These are phyloP conservation scores for Tragelaphus scriptus DNA, from an alignment of 2,113 vertebrate genomes.

Conservation along the genomic window DNA sequence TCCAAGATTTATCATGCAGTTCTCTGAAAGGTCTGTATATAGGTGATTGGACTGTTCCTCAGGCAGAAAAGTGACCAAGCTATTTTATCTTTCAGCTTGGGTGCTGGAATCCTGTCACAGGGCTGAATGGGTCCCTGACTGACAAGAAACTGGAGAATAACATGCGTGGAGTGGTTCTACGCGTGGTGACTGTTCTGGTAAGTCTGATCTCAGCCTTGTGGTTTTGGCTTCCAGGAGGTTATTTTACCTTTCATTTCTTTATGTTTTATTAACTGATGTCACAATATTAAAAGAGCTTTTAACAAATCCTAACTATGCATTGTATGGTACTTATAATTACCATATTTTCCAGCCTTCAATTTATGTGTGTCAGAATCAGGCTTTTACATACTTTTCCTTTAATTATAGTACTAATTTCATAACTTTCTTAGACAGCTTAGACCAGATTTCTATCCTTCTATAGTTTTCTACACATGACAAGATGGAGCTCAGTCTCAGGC, in stretches of 20 bases:
- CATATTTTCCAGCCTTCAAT: neutral
- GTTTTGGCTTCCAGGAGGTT: neutral
- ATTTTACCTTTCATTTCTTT: slow-evolving; percentile 73
- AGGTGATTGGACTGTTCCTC: neutral
- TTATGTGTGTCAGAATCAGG: neutral
- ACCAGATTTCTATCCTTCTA: neutral
- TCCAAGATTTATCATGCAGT: slow-evolving; percentile 5
- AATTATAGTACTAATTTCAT: neutral
- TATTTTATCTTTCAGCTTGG: slow-evolving; percentile 87
- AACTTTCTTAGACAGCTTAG: neutral
- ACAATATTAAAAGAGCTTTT: slow-evolving; percentile 75
- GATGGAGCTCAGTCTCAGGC: neutral
- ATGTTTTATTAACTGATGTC: slow-evolving; percentile 81
- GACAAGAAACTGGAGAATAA: slow-evolving; percentile 99
- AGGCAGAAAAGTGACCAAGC: neutral
- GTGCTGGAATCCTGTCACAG: slow-evolving; percentile 96
- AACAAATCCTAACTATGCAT: slow-evolving; percentile 56
- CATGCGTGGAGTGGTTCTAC: slow-evolving; percentile 95
- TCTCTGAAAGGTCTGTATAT: neutral
- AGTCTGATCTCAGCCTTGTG: slow-evolving; percentile 66
- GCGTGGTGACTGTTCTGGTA: slow-evolving; percentile 97
- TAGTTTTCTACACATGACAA: neutral
- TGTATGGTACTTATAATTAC: neutral
- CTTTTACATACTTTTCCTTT: neutral
- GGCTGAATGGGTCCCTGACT: slow-evolving; percentile 94